Evolutionary conservation across 2,113 vertebrate species (phyloP).

Genomic region (Chaetorhynchus papuensis): DNA sequence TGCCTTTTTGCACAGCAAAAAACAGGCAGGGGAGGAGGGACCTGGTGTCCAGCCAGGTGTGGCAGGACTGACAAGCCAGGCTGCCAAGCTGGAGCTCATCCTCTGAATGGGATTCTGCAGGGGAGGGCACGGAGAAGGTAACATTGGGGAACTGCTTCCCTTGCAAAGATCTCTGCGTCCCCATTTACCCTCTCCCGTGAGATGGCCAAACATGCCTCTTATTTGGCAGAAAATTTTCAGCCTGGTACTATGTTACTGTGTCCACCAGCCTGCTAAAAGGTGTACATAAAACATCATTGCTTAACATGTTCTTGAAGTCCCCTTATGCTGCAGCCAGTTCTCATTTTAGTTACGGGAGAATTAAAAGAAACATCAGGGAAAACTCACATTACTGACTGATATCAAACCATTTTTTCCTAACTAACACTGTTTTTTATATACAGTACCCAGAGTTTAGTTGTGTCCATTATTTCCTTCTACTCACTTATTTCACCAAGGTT

Average conservation of each 20-base stretch:
- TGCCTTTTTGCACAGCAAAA: neutral
- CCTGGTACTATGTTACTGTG: neutral
- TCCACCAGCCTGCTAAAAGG: neutral
- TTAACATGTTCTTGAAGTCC: neutral
- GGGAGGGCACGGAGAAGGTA: neutral
- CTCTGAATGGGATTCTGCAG: neutral
- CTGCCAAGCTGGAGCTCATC: neutral
- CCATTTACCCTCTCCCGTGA: neutral
- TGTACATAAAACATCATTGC: fast-evolving
- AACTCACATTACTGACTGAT: neutral
- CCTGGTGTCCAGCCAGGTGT: neutral
- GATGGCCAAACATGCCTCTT: neutral
- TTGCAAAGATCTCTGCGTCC: neutral
- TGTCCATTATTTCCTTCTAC: neutral
- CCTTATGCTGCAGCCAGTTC: neutral
- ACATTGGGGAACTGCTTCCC: neutral
- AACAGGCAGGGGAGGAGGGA: neutral
- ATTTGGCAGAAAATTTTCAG: neutral
- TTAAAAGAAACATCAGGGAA: neutral
- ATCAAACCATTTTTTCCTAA: neutral
- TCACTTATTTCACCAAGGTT: neutral
- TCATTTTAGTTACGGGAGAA: neutral
- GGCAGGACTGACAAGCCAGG: neutral
- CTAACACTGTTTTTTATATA: neutral
- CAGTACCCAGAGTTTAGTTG: neutral